Evolutionary conservation across 2,797 vertebrate genomes (phyloP), one percentile per base, ranked within the genome.

Genomic region (Anas bernieri): DNA sequence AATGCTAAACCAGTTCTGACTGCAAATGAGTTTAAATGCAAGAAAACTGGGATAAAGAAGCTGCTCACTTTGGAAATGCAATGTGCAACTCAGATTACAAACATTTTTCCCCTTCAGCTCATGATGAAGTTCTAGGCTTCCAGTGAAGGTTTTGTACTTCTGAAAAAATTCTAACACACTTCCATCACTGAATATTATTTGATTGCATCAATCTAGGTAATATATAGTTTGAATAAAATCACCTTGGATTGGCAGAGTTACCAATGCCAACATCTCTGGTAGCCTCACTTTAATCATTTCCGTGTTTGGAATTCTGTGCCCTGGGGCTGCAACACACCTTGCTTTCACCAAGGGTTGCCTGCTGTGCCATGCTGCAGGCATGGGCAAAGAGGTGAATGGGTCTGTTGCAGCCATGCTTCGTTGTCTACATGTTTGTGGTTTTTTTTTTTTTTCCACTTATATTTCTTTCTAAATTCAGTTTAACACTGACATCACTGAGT

Each of bases 341-440:
- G 30, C 37, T 63, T 77, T 43, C 66, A 43, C 9, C 0, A 1
- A 45, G 30, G n/a, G 22, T 17, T 58, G 31, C 25, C 37, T 11
- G 1, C 23, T 18, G 4, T 35, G n/a, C 54, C 41, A 3, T 6
- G 39, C n/a, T 56, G 17, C 25, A 58, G 82, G 37, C 59, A 4
- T 45, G 43, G 48, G 33, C 46, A 45, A 45, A 39, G 12, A 28
- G n/a, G 30, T 30, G 41, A 43, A 35, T 23, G 17, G 13, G 33
- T 12, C 15, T 28, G 6, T 46, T 52, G 48, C 30, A 72, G 48
- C 31, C 73, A 18, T 8, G 12, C 31, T 77, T 16, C 12, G 17
- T 11, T 70, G 16, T 0, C 0, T 7, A 8, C 26, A 48, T 31
- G 12, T 10, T 23, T n/a, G 6, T 48, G 4, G 8, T 18, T 37